Base-by-base conservation (phyloP, 2,888 invertebrate genomes). In the Phrixothrix hirtus region DNA sequence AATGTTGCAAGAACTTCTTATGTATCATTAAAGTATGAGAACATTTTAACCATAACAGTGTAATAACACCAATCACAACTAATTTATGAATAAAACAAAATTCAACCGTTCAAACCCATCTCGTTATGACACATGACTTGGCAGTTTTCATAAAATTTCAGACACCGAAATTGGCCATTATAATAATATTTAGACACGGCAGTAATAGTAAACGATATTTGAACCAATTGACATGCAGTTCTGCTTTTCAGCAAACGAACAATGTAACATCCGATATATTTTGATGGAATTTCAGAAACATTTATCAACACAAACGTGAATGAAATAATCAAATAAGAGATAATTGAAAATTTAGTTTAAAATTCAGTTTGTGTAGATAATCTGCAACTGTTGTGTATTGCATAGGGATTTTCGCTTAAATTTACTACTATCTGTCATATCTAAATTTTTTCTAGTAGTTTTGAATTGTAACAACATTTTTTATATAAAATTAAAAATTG, bases 61-160 rank as follows among this genome's bases (percentile, higher is more conserved):
- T 52, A 42, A 46, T 10, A 36, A 26, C 41, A 45, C 38, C 44
- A 54, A 61, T 56, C 38, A 48, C 21, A 54, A 36, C 55, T 57
- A 61, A 55, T 60, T 58, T 59, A 21, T 46, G 53, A 60, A 66
- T 58, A 62, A 62, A 63, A 60, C 55, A 31, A 13, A 45, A 48
- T 36, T 48, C 51, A 51, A 57, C 57, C 56, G 58, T 59, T 56
- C 55, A 53, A 60, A 60, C 62, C 60, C 55, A 48, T 63, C 63
- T 68, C 69, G 64, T 69, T 68, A 69, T 58, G 60, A 61, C 53
- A 62, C 55, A 54, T 69, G 67, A 69, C 55, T 63, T 60, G 62
- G 67, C 69, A 55, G 35, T 57, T 60, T 62, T 38, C 26, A 44
- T 46, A 49, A 27, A 46, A 48, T 47, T 54, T 48, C 42, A 45